These are phyloP conservation scores for Variabilichromis moorii DNA, from an alignment of 2,113 vertebrate genomes.

Conservation along the genomic window DNA sequence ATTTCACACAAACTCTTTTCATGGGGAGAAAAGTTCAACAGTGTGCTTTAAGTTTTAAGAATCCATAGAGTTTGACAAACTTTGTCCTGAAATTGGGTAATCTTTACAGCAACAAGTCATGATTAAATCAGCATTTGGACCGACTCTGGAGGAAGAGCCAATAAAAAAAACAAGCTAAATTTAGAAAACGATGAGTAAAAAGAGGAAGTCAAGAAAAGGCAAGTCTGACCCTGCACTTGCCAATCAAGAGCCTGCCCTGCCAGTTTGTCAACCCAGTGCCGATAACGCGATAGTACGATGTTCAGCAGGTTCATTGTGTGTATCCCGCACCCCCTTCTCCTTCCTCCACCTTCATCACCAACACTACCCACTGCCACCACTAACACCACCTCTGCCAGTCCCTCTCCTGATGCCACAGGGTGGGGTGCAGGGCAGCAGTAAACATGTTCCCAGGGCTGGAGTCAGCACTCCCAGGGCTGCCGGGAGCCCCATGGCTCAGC, in stretches of 20 bases:
- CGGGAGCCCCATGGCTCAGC: slow-evolving; percentile 70
- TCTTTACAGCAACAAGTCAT: background rate
- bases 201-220: background rate
- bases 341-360: background rate
- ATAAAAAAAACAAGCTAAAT: slow-evolving; percentile 6
- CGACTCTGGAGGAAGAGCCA: background rate
- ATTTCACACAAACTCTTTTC: background rate
- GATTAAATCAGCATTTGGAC: background rate
- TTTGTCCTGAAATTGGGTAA: background rate
- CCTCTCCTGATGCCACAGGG: slow-evolving; percentile 45
- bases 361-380: background rate
- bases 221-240: background rate
- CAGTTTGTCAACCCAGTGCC: slow-evolving; percentile 31
- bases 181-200: background rate
- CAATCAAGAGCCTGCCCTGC: slow-evolving; percentile 12
- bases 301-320: slow-evolving; percentile 78
- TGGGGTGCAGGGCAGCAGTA: slow-evolving; percentile 55
- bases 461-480: slow-evolving; percentile 70
- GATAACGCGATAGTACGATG: slow-evolving; percentile 46
- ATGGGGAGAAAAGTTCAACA: background rate
- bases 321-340: background rate
- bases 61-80: background rate
- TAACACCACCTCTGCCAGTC: background rate
- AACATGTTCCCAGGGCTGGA: slow-evolving; percentile 69
- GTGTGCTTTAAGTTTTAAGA: background rate